Evolutionary conservation across 1,140 invertebrate genomes (phyloP).

Genomic region (Stegodyphus mimosarum): DNA sequence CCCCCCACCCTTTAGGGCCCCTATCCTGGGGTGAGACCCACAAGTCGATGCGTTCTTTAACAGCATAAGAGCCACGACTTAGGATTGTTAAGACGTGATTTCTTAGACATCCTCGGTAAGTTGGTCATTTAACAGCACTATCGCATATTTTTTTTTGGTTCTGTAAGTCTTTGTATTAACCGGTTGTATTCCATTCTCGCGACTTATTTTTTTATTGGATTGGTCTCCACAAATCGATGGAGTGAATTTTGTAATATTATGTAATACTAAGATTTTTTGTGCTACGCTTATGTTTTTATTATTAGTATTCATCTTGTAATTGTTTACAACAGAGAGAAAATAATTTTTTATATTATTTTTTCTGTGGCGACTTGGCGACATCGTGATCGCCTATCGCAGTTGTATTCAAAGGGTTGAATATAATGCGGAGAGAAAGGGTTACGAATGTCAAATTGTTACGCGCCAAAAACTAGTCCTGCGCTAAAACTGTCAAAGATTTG

Average conservation of each 20-base stretch:
- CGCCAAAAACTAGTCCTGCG: slow-evolving; percentile 16
- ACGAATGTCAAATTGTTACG: slow-evolving; percentile 4
- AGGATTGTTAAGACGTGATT: slow-evolving; percentile 42
- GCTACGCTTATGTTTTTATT: background rate
- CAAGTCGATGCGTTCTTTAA: slow-evolving; percentile 53
- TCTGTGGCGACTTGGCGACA: slow-evolving; percentile 10
- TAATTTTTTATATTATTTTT: background rate
- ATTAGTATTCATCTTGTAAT: background rate
- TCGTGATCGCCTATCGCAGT: background rate
- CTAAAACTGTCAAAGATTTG: slow-evolving; percentile 7
- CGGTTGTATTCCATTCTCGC: no score
- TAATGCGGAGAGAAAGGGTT: slow-evolving; percentile 38
- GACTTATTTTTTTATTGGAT: background rate
- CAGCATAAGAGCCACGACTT: slow-evolving; percentile 39
- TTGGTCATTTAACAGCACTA: slow-evolving; percentile 4
- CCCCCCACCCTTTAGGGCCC: slow-evolving; percentile 54
- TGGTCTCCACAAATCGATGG: background rate
- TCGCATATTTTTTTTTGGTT: background rate
- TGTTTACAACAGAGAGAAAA: background rate
- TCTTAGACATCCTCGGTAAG: slow-evolving; percentile 25
- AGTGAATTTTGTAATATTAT: background rate
- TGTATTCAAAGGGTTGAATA: slow-evolving; percentile 37
- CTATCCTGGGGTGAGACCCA: slow-evolving; percentile 57
- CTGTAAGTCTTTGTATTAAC: background rate
- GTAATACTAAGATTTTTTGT: background rate